Base-by-base conservation (phyloP, 2,113 vertebrate genomes). In the Bagarius yarrelli region DNA sequence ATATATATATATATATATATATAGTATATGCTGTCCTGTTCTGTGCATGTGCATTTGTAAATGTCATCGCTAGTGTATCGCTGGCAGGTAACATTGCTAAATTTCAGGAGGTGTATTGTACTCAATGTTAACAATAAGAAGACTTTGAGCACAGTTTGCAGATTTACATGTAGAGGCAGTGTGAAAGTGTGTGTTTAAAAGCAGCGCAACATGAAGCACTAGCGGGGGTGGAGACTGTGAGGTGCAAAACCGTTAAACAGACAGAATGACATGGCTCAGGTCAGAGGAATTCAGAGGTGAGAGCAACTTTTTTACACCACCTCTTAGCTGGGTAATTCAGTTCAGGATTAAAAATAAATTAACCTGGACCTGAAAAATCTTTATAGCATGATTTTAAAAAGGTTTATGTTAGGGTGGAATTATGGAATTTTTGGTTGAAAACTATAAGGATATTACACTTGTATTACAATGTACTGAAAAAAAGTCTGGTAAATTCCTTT, bases 171-270 rank as follows among this genome's bases (percentile, higher is more conserved):
- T 34, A 81, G 16, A 55, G 70, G 21, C 32, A 27, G 53, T 40
- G 34, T 64, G 21, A 53, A 12, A 36, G 57, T 53, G 11, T 55
- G 18, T 80, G 69, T 63, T 36, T 71, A 55, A 55, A 78, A 85
- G 80, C 78, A 83, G 55, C 81, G 69, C 76, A 87, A 87, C 82
- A 88, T 89, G 84, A 87, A 85, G 81, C 87, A 89, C 88, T 81
- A 87, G 89, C 85, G 86, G 88, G 90, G 92, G 92, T 90, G 93
- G 92, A 91, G 91, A 93, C 91, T 88, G 87, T 79, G 90, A 89
- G 88, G 85, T 88, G 84, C 71, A 34, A 89, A 92, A 92, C 92
- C 90, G 93, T 93, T 93, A 92, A 92, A 88, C 86, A 89, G 87
- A 84, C 90, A 91, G 90, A 74, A 83, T 82, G 66, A 69, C 81